Conservation (phyloP, 2,888 invertebrate genomes). For the Pachycephus smyrnensis region DNA sequence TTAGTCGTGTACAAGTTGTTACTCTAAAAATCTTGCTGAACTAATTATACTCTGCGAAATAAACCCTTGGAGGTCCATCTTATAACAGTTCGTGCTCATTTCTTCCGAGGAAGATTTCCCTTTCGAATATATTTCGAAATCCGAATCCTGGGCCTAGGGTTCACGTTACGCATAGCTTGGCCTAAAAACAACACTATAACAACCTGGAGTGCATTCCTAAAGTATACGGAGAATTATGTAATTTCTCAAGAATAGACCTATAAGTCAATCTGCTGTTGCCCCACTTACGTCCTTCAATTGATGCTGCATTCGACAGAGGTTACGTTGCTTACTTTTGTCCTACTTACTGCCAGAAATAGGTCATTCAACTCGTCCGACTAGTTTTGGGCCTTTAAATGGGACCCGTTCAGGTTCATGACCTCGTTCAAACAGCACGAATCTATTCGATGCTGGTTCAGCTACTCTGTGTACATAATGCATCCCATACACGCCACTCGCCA, state of each 20-base stretch:
- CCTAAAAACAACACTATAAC: no score
- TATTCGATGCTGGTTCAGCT: conserved; percentile 1
- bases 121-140: no score
- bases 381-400: conserved; percentile 24
- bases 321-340: conserved; percentile 21
- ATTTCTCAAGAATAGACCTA: not conserved
- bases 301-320: not conserved
- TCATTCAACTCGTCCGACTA: conserved; percentile 23
- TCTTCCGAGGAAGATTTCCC: no score
- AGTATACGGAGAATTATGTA: not conserved
- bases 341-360: conserved; percentile 20
- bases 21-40: no score
- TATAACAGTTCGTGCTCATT: no score
- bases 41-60: no score
- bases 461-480: not conserved
- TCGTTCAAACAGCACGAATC: conserved; percentile 20
- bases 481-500: not conserved
- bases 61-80: no score
- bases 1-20: no score
- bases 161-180: no score
- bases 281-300: not conserved
- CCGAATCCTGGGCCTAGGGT: no score
- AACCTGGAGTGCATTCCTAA: not conserved
- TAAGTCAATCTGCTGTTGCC: not conserved
- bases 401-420: conserved; percentile 22